These are phyloP conservation scores for Malacosoma neustria DNA, from an alignment of 2,888 invertebrate genomes.

Conservation along the genomic window DNA sequence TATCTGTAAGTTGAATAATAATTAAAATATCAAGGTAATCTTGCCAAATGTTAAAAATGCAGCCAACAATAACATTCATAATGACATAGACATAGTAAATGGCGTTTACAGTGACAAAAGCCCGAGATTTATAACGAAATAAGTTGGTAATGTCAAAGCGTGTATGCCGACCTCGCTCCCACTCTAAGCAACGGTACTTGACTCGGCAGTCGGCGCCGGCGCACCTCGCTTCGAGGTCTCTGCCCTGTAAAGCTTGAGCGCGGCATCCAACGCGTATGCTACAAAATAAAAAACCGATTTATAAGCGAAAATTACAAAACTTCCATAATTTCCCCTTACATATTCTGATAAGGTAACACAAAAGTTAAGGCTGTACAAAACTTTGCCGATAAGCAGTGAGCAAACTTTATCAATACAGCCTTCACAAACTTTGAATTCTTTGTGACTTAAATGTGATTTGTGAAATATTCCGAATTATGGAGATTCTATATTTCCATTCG, in stretches of 20 bases:
- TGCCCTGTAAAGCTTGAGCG: conserved; percentile 51
- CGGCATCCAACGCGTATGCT: conserved; percentile 31
- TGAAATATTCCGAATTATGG: conserved; percentile 55
- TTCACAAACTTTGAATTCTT: conserved; percentile 31
- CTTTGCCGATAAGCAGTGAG: conserved; percentile 21
- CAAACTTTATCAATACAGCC: conserved; percentile 36
- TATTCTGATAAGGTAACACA: conserved; percentile 3
- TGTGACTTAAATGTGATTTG: conserved; percentile 45
- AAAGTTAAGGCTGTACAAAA: conserved; percentile 31
- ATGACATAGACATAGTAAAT: too few species aligned
- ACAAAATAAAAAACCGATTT: conserved; percentile 11
- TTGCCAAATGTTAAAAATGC: too few species aligned
- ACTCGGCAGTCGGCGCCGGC: conserved; percentile 44
- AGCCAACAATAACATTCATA: too few species aligned
- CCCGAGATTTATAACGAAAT: conserved; percentile 33
- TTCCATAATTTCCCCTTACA: conserved; percentile 2
- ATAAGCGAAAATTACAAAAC: conserved; percentile 17
- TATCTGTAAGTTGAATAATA: too few species aligned
- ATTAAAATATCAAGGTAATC: too few species aligned
- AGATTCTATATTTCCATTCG: conserved; percentile 39
- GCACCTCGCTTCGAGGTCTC: conserved; percentile 52
- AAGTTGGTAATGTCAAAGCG: conserved; percentile 62
- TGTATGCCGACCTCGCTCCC: conserved; percentile 54
- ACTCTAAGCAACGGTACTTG: conserved; percentile 61
- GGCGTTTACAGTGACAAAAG: conserved; percentile 8